Evolutionary conservation across 2,113 vertebrate species (phyloP), one percentile per base, ranked within the genome.

Genomic region (Hylia prasina): DNA sequence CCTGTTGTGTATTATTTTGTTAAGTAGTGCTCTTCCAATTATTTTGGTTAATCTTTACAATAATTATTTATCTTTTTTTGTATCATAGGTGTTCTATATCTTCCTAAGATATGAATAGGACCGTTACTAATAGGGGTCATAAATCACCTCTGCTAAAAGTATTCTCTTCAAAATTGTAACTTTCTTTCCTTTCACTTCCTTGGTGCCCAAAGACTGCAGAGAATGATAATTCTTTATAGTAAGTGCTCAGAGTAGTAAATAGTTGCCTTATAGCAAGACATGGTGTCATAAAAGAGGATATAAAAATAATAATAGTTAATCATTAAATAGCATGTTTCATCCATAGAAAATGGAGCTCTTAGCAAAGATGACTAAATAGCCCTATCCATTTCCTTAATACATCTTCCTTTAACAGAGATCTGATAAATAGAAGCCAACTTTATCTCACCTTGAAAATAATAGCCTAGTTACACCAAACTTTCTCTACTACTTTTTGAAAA

Each of bases 231-330:
- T 77, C 51, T 86, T 90, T 83, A 73, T 78, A 68, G 48, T 82
- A 87, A 93, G 87, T 85, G 57, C 40, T 95, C 45, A 45, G 31
- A 87, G 30, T 87, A 90, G 89, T 93, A 92, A 91, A 90, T 83
- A 83, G 64, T 71, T 93, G 78, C 63, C 73, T 95, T 94, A 89
- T 87, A 93, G 81, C 45, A 79, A 84, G 87, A 87, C 23, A 25
- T n/a, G 13, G 51, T 86, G 64, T 83, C 82, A 90, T 95, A 93
- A 94, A 91, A 40, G 57, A 82, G 85, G 82, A 72, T 68, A 78
- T 84, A 87, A 93, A 90, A 93, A 91, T 82, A 94, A 80, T 92
- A 81, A 68, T 91, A 96, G 65, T 78, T 94, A 75, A 76, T 92
- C 79, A 92, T 94, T 96, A 78, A 89, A 75, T 68, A 91, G 69